Evolutionary conservation across 1,140 invertebrate genomes (phyloP), one percentile per base, ranked within the genome.

Genomic region (Drosophila nannoptera): DNA sequence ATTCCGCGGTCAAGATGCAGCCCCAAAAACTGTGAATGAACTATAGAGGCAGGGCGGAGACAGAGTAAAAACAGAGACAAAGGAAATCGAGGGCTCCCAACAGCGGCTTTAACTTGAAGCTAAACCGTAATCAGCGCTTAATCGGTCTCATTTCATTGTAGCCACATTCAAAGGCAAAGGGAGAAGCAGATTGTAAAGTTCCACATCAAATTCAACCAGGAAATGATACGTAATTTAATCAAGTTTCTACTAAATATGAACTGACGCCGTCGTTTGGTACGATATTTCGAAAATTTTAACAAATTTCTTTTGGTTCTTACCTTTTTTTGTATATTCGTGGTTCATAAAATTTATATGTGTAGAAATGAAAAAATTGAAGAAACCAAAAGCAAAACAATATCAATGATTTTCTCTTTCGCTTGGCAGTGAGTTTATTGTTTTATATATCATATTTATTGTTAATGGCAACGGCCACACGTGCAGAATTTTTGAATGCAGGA

Each of bases 171-270:
- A 29, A 53, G 8, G 43, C 9, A 59, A 14, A 33, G n/a, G 46
- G 54, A 49, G 31, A 63, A 54, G 33, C 14, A 35, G 50, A 62
- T 42, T 56, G 55, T 56, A 38, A 58, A 87, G 77, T 73, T 87
- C 71, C 78, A 83, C 69, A 87, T 87, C 68, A 83, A 88, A 88
- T 66, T 71, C 72, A 80, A 81, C 83, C 87, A 88, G 87, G 87
- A 88, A 88, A 88, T 88, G 87, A 75, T 73, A 62, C 36, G 83
- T 80, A 88, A 88, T 88, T 88, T 88, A 88, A 88, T 78, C 87
- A 88, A 64, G 52, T 69, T 70, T 71, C 72, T 67, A 73, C 77
- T 75, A 75, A 68, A 62, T 67, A 56, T 62, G 64, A 69, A 78
- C 52, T 70, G 11, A 46, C 12, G 32, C 49, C 16, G 42, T 46